Base-by-base conservation (phyloP, 2,113 vertebrate genomes). In the Herpailurus yagouaroundi region DNA sequence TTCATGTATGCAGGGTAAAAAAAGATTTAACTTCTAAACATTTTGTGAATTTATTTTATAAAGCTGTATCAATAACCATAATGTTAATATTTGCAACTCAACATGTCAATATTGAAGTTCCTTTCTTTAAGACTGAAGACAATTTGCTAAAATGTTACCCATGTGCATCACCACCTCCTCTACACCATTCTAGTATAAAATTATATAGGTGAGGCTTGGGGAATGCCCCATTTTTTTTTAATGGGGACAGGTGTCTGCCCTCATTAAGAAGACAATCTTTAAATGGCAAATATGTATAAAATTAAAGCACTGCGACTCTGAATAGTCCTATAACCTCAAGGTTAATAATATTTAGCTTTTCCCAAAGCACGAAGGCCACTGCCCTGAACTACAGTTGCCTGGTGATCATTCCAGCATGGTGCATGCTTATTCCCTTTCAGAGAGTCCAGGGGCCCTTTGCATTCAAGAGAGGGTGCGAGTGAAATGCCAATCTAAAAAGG, bases 291-390 rank as follows among this genome's bases (percentile, higher is more conserved):
- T 94, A 86, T 86, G 38, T 71, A 68, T 85, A 96, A 82, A 96
- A 97, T 96, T 92, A 89, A 97, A 85, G 41, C 80, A 96, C 33
- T 55, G 68, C 1, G 1, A 71, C 87, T 95, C 95, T 60, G 92
- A 97, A 48, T 66, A 95, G 86, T 64, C 36, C 63, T 94, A 94
- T 97, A 96, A 96, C 92, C 79, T 96, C 87, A 83, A 95, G 45
- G 84, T 97, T 97, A 98, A 97, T 97, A 97, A 97, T 97, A 97
- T 95, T 98, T 97, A 95, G 87, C 94, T 97, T 98, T 95, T 91
- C 57, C 60, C 80, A 96, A 97, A 95, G 69, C 97, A 95, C 84
- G 86, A 60, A 95, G 93, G 93, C 96, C 88, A 91, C 45, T 93
- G 96, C 60, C 36, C 83, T 95, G 66, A 94, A 95, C 38, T 86